phyloP scores from a whole-genome alignment of 1,140 invertebrate species.

The Tribolium madens region DNA sequence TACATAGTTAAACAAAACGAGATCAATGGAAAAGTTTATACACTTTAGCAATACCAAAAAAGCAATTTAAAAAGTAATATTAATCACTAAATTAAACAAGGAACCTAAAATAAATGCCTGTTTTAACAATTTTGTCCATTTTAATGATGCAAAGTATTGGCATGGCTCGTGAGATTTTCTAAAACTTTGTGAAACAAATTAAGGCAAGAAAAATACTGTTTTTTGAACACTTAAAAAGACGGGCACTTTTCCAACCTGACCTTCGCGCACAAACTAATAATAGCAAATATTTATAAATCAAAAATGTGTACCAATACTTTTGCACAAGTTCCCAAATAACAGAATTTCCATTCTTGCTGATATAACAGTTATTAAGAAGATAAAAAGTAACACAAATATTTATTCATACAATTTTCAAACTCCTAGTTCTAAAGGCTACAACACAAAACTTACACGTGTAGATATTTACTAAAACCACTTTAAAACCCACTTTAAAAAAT shows the following conservation, averaged over 20 bases:
- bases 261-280: background rate
- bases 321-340: background rate
- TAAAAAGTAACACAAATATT: background rate
- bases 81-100: too few species aligned
- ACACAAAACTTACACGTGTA: background rate
- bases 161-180: too few species aligned
- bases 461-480: too few species aligned
- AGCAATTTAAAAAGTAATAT: too few species aligned
- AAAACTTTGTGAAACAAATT: background rate
- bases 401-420: background rate
- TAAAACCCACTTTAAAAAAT: background rate
- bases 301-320: background rate
- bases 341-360: background rate
- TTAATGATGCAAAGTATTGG: too few species aligned
- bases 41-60: too few species aligned
- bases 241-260: background rate
- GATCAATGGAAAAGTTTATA: too few species aligned
- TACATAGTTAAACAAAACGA: too few species aligned
- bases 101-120: too few species aligned
- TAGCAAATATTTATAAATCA: background rate
- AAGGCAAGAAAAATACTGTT: background rate
- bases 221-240: background rate
- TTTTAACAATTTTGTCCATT: too few species aligned
- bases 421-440: background rate
- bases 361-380: background rate